Conservation (phyloP, 2,888 invertebrate species). For the Blastobasis lacticolella region DNA sequence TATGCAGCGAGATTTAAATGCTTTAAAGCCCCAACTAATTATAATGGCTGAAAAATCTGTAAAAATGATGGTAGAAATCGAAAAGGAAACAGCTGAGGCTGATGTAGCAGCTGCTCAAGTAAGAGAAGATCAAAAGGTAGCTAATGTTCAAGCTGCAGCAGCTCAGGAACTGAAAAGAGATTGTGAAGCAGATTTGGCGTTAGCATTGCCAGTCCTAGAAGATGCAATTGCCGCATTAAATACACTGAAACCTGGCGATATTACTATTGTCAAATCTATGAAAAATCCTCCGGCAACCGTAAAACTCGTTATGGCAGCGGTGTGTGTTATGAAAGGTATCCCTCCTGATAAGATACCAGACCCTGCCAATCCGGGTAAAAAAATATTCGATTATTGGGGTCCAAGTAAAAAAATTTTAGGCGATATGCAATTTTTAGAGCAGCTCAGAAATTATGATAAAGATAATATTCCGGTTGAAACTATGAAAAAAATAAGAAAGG, state of each 20-base stretch:
- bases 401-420: conserved; percentile 88
- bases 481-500: conserved; percentile 84
- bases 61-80: conserved; percentile 85
- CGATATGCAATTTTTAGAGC: conserved; percentile 85
- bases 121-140: conserved; percentile 89
- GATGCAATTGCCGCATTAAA: conserved; percentile 84
- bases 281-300: conserved; percentile 89
- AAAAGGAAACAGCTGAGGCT: conserved; percentile 82
- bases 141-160: conserved; percentile 89
- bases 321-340: conserved; percentile 89
- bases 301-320: conserved; percentile 90
- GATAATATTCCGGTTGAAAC: conserved; percentile 84
- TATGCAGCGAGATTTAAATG: conserved; percentile 84
- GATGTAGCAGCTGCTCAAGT: conserved; percentile 86
- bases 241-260: conserved; percentile 88
- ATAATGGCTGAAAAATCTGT: conserved; percentile 81
- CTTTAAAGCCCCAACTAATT: conserved; percentile 82
- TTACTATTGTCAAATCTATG: conserved; percentile 91
- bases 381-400: conserved; percentile 88
- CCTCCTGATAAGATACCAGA: conserved; percentile 85
- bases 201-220: conserved; percentile 88
- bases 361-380: conserved; percentile 77
- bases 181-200: conserved; percentile 93
- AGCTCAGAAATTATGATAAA: conserved; percentile 86
- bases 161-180: conserved; percentile 89